Percentiles rank a stretch among this genome's conserved stretches.
Evolutionary conservation across 2,888 invertebrate genomes (phyloP).

Genomic region (Synanthedon myopaeformis): DNA sequence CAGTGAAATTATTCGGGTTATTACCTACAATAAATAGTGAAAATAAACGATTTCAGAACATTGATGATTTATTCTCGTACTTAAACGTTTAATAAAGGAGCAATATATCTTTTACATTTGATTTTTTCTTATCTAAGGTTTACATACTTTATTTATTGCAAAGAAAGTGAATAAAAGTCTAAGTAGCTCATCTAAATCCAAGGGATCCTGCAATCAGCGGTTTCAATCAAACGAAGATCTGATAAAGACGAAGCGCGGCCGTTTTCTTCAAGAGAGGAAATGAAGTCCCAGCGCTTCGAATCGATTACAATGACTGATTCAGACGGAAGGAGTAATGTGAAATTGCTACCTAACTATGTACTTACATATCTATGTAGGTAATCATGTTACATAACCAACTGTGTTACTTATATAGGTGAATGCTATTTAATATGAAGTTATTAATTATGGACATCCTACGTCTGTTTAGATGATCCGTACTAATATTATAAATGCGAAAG

Average conservation of each 20-base stretch:
- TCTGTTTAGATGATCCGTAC: too few relatives aligned
- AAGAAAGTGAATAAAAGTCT: constrained; percentile 8
- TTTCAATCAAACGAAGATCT: constrained; percentile 18
- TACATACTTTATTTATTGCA: constrained; percentile 3
- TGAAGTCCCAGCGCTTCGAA: constrained; percentile 10
- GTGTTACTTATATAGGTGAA: background rate
- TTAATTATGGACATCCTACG: too few relatives aligned
- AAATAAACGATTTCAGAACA: too few relatives aligned
- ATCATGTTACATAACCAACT: background rate
- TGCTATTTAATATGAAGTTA: too few relatives aligned
- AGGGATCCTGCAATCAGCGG: constrained; percentile 18
- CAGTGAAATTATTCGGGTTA: too few relatives aligned
- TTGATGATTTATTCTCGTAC: too few relatives aligned
- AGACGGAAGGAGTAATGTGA: background rate
- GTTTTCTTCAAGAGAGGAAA: constrained; percentile 13
- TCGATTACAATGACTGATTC: constrained; percentile 10
- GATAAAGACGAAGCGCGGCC: constrained; percentile 14
- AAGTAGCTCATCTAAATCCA: constrained; percentile 18
- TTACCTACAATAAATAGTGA: too few relatives aligned
- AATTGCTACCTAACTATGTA: background rate
- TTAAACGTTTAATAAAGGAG: too few relatives aligned
- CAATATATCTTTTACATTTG: background rate
- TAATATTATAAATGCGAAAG: too few relatives aligned
- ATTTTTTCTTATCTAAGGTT: background rate
- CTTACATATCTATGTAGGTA: background rate